These are phyloP conservation scores for Artemia sp. DNA, from an alignment of 2,888 invertebrate species.

Conservation along the genomic window DNA sequence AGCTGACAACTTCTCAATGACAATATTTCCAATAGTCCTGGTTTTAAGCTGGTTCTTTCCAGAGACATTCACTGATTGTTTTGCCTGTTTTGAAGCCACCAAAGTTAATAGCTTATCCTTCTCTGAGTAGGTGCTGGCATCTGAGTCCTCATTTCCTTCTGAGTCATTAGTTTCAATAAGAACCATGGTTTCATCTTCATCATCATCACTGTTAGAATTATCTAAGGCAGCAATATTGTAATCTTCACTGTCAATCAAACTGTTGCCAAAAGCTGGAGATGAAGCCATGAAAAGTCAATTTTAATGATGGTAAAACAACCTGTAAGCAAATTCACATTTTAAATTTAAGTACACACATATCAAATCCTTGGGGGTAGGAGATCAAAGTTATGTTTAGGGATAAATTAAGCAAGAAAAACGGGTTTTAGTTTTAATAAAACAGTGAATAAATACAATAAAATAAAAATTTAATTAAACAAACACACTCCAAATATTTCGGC, in stretches of 20 bases:
- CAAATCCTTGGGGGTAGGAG: no score
- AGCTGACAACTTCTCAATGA: conserved; percentile 2
- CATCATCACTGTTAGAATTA: not conserved
- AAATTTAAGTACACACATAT: no score
- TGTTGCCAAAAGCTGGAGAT: conserved; percentile 5
- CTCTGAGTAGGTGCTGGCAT: not conserved
- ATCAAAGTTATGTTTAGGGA: no score
- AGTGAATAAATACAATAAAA: no score
- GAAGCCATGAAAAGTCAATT: no score
- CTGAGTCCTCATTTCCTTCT: not conserved
- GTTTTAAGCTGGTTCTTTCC: not conserved
- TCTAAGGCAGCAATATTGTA: conserved; percentile 1
- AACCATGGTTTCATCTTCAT: not conserved
- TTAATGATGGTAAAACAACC: no score
- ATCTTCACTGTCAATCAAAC: conserved; percentile 1
- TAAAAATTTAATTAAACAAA: no score
- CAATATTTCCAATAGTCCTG: conserved; percentile 10
- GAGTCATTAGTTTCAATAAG: conserved; percentile 1
- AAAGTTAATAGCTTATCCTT: conserved; percentile 1
- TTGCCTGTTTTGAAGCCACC: not conserved
- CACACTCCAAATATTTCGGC: no score
- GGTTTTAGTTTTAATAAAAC: no score
- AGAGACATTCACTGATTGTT: not conserved
- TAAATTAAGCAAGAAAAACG: no score
- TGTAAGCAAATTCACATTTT: no score